Percentiles rank a stretch among this genome's conserved stretches.
phyloP scores from a whole-genome alignment of 2,888 invertebrate genomes.

The Rotaria socialis region DNA sequence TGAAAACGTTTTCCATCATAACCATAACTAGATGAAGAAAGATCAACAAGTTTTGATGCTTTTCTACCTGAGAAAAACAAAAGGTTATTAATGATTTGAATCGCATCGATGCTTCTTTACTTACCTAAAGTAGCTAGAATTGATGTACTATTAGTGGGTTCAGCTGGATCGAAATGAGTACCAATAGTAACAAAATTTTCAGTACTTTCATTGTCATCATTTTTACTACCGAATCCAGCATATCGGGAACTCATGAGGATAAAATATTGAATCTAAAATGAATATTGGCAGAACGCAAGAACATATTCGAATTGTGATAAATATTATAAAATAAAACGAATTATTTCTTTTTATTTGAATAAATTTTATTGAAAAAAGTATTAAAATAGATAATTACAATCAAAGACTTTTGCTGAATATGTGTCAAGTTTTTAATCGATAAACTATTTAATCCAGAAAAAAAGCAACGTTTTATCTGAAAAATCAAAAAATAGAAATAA shows the following conservation, averaged over 20 bases:
- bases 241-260: neutral
- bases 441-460: no score
- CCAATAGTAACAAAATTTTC: conserved; percentile 23
- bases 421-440: no score
- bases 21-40: conserved; percentile 12
- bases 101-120: neutral
- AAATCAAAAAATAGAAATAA: neutral
- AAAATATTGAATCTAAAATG: neutral
- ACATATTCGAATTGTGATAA: neutral
- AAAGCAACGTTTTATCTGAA: no score
- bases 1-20: conserved; percentile 65
- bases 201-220: neutral
- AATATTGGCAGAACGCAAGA: neutral
- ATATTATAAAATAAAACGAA: neutral
- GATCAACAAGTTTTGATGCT: neutral
- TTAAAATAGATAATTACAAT: neutral
- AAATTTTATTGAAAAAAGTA: neutral
- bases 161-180: conserved; percentile 29
- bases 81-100: neutral
- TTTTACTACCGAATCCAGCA: neutral
- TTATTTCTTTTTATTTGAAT: neutral
- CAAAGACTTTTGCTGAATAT: neutral
- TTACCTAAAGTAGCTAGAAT: conserved; percentile 6
- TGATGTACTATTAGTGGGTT: conserved; percentile 23
- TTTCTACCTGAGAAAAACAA: conserved; percentile 20